Evolutionary conservation across 2,888 invertebrate genomes (phyloP), one percentile per base, ranked within the genome.

Genomic region (Drosophila mayaguana): DNA sequence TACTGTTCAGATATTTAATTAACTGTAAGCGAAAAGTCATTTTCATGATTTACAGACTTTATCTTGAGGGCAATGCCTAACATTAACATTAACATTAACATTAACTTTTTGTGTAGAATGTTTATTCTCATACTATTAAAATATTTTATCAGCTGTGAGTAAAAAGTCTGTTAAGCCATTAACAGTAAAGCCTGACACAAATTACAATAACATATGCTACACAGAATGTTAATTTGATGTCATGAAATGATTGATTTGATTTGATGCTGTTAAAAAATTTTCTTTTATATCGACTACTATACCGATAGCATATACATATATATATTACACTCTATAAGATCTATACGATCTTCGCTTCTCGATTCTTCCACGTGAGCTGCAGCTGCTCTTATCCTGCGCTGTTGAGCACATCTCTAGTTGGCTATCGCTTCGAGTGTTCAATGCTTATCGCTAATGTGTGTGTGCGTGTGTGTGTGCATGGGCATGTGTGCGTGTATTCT

Each of bases 401-500:
- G 1, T 12, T 11, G 18, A 3, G 36, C 45, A 1, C 63, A 65
- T 67, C 55, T 42, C 67, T 56, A 51, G 43, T 28, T 51, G 25
- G 32, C 42, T 38, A 56, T 50, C 57, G 43, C 20, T n/a, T 59
- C 16, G 40, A 46, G 53, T 40, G 43, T 53, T 28, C 28, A 46
- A 43, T 40, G 51, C 46, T 48, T 64, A 45, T 53, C 42, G 43
- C 22, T 40, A 65, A 25, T 25, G 38, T 28, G 14, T 38, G 36
- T 28, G 38, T 2, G 40, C 46, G 43, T 43, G 45, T 16, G 36
- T n/a, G 11, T 32, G 25, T 16, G 48, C 38, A 34, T 60, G 48
- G 45, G 64, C 60, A 46, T 77, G 55, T 61, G 51, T 76, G 72
- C 62, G 71, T 75, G 42, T 70, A 40, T 75, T 75, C 71, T 60